Evolutionary conservation across 2,113 vertebrate species (phyloP).

Genomic region (Carollia perspicillata): DNA sequence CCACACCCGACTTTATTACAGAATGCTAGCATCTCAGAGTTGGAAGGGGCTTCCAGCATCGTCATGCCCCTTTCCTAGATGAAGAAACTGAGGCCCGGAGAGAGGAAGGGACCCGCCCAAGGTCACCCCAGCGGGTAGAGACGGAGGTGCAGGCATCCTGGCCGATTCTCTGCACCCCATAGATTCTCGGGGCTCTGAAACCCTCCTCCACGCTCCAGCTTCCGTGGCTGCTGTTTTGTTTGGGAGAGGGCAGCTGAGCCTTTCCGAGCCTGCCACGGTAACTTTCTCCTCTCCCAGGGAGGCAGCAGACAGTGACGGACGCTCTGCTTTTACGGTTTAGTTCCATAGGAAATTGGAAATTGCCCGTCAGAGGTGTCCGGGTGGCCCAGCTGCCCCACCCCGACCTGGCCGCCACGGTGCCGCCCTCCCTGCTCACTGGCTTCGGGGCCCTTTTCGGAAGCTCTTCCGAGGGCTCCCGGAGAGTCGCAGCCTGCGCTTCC

Average conservation of each 20-base stretch:
- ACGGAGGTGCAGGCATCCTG: background rate
- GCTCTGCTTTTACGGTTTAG: slow-evolving; percentile 67
- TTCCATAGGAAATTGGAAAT: slow-evolving; percentile 78
- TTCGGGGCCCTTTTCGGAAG: background rate
- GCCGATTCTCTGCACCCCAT: background rate
- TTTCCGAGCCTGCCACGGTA: background rate
- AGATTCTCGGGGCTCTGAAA: background rate
- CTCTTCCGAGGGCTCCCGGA: background rate
- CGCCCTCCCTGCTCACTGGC: background rate
- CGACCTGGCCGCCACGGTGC: slow-evolving; percentile 48
- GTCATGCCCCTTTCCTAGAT: background rate
- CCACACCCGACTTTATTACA: slow-evolving; percentile 64
- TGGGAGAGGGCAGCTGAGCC: slow-evolving; percentile 38
- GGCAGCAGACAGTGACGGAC: slow-evolving; percentile 67
- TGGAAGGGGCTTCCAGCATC: background rate
- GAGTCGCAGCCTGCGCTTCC: background rate
- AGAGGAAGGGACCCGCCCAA: background rate
- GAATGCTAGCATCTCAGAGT: background rate
- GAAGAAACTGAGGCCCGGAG: background rate
- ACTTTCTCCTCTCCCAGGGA: slow-evolving; percentile 63
- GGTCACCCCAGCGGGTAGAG: slow-evolving; percentile 31
- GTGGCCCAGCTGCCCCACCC: slow-evolving; percentile 62
- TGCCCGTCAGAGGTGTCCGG: slow-evolving; percentile 69
- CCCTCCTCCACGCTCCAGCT: background rate
- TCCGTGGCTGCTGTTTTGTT: slow-evolving; percentile 48